These are phyloP conservation scores for Chromis chromis DNA, from an alignment of 2,797 vertebrate genomes.

Conservation along the genomic window DNA sequence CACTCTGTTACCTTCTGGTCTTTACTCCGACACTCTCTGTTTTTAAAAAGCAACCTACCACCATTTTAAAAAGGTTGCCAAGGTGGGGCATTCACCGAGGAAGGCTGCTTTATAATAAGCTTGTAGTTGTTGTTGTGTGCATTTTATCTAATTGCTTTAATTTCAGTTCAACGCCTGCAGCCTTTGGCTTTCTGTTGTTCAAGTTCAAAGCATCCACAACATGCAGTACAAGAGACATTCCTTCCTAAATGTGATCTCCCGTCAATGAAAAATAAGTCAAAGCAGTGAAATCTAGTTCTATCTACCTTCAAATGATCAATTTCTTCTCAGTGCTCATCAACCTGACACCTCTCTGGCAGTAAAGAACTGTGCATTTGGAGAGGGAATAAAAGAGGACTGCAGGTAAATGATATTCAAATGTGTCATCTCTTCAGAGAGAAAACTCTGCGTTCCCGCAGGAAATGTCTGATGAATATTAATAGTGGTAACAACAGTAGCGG, in stretches of 20 bases:
- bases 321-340: conserved; percentile 32
- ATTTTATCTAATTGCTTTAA: too few relatives aligned
- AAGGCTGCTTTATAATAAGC: too few relatives aligned
- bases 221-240: neutral
- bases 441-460: conserved; percentile 60
- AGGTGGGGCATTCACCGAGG: too few relatives aligned
- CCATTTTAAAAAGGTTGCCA: too few relatives aligned
- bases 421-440: conserved; percentile 75
- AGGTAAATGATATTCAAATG: conserved; percentile 79
- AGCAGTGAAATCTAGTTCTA: conserved; percentile 9
- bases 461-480: conserved; percentile 81
- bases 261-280: conserved; percentile 3
- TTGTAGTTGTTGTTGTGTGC: too few relatives aligned
- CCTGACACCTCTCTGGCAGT: conserved; percentile 55
- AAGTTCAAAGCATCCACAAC: neutral
- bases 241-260: conserved; percentile 5
- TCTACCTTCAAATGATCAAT: conserved; percentile 39
- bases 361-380: conserved; percentile 44
- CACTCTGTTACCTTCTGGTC: too few relatives aligned
- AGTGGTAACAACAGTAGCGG: conserved; percentile 67
- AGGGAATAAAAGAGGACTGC: conserved; percentile 51
- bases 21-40: too few relatives aligned
- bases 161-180: neutral
- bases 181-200: neutral
- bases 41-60: too few relatives aligned